Percentiles rank a stretch among this genome's conserved stretches.
Conservation (phyloP, 2,797 vertebrate species). For the Poeciliopsis infans region DNA sequence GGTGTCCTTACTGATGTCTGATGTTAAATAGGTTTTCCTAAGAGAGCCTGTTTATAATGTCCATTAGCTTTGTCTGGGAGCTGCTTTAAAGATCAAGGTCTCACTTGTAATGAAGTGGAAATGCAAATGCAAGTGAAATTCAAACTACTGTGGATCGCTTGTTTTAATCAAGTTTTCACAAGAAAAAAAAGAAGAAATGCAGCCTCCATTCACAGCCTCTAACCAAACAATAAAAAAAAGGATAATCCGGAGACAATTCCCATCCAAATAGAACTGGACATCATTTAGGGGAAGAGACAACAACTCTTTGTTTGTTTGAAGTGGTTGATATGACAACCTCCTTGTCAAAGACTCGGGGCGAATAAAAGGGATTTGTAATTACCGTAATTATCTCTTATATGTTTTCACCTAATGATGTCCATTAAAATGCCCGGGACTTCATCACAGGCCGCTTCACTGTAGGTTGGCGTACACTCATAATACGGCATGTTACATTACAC, state of each 20-base stretch:
- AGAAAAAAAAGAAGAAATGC: slow-evolving; percentile 40
- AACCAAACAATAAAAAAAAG: slow-evolving; percentile 75
- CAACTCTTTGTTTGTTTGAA: slow-evolving; percentile 84
- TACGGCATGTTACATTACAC: slow-evolving; percentile 74
- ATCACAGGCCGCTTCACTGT: slow-evolving; percentile 68
- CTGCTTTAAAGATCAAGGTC: slow-evolving; percentile 80
- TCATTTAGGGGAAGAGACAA: slow-evolving; percentile 77
- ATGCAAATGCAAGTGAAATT: slow-evolving; percentile 72
- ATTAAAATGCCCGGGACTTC: slow-evolving; percentile 74
- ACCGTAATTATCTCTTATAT: slow-evolving; percentile 84
- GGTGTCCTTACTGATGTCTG: slow-evolving; percentile 45
- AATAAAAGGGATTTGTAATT: slow-evolving; percentile 83
- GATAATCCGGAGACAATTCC: slow-evolving; percentile 79
- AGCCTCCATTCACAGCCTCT: slow-evolving; percentile 66
- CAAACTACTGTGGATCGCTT: slow-evolving; percentile 72
- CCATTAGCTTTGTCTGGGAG: slow-evolving; percentile 72
- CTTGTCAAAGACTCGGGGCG: slow-evolving; percentile 79
- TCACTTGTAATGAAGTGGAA: slow-evolving; percentile 78
- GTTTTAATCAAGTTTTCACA: slow-evolving; percentile 78
- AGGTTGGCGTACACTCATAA: slow-evolving; percentile 75
- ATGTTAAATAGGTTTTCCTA: slow-evolving; percentile 49
- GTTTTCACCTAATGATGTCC: slow-evolving; percentile 83
- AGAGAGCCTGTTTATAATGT: slow-evolving; percentile 51
- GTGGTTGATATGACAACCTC: slow-evolving; percentile 82
- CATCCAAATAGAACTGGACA: slow-evolving; percentile 75